phyloP scores from a whole-genome alignment of 2,888 invertebrate species.

The Macrosiphum euphorbiae region DNA sequence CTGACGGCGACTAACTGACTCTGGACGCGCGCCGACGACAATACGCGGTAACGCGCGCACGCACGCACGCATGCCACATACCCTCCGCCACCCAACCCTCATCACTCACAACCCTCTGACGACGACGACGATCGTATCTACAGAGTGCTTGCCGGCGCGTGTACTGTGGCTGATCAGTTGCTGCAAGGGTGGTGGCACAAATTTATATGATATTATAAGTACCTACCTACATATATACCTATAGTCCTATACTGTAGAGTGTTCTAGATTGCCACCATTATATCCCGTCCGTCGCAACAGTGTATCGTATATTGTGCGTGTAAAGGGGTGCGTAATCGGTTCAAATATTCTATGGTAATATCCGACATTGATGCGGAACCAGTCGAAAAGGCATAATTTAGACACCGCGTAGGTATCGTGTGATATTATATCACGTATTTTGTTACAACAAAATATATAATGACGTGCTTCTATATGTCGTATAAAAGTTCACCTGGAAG shows the following conservation, averaged over 20 bases:
- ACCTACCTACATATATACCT: no score
- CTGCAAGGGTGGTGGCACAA: background rate
- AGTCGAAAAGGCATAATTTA: no score
- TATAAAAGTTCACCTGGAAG: no score
- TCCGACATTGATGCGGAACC: no score
- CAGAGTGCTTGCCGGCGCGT: constrained; percentile 23
- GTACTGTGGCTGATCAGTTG: no score
- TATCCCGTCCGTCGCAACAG: background rate
- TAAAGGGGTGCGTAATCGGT: background rate
- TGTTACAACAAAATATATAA: no score
- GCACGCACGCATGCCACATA: background rate
- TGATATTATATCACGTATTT: no score
- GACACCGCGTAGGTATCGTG: no score
- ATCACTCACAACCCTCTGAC: constrained; percentile 18
- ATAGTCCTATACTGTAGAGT: no score
- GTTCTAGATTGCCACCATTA: background rate
- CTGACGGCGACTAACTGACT: constrained; percentile 53
- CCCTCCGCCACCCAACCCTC: background rate
- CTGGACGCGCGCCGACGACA: constrained; percentile 24
- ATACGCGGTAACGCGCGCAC: constrained; percentile 18
- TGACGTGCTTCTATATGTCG: no score
- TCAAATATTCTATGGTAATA: background rate
- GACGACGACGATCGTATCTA: background rate
- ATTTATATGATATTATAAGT: background rate
- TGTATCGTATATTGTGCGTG: background rate